Evolutionary conservation across 2,797 vertebrate genomes (phyloP), one percentile per base, ranked within the genome.

Genomic region (Carduelis carduelis): DNA sequence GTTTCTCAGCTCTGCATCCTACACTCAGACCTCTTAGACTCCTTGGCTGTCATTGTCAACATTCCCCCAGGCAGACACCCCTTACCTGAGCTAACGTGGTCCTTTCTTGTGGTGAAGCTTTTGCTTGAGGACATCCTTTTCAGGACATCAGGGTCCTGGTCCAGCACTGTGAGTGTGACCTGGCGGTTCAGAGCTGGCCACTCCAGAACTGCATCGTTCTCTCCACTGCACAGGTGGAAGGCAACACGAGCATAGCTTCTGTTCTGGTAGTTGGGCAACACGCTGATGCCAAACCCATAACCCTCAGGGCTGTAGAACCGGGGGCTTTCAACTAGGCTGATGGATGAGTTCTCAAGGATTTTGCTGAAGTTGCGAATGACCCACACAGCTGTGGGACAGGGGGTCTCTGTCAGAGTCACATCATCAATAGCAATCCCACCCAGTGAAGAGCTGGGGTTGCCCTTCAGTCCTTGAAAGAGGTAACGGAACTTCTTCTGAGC

Each of bases 151-250:
- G 99, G 97, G 79, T 99, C 98, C 94, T 99, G 99, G 96, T 99
- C 99, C 65, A 99, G 98, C 63, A 99, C 97, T 2, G 98, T 98
- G 52, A 99, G 76, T 0, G 96, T 94, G 27, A 83, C 98, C 96
- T 99, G 99, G 69, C 98, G 98, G 97, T 99, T 98, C 41, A 98
- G 91, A 4, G 97, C 99, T 0, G 99, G 99, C 99, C 99, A 99
- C 91, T 99, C 97, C 96, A 99, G 92, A 49, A 98, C 97, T 4
- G n/a, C 97, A 9, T 99, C 99, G 0, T 99, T 98, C 30, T 98
- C 98, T 17, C 99, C 99, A 23, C 99, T 99, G 96, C 90, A 96
- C 95, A 99, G 70, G 93, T 99, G 98, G 93, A 99, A 99, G 83
- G 97, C 93, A 13, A 99, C 46, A 4, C 98, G 98, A 1, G 84